phyloP scores from a whole-genome alignment of 2,888 invertebrate species.

The Mythimna ferrago region DNA sequence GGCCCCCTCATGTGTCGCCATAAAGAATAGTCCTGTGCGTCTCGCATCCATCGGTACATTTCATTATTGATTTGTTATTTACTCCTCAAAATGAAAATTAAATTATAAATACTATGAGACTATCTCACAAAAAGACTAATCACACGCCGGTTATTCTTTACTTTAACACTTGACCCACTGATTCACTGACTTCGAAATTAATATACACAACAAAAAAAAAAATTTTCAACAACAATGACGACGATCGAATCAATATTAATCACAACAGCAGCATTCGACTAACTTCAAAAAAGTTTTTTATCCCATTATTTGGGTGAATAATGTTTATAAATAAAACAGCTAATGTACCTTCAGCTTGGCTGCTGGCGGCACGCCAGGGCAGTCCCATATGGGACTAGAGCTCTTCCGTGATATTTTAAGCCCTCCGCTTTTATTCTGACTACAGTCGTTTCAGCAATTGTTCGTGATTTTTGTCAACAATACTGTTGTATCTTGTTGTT shows the following conservation, averaged over 20 bases:
- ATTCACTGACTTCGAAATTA: too few species aligned
- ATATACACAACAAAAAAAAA: too few species aligned
- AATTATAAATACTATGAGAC: too few species aligned
- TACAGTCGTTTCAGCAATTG: conserved; percentile 37
- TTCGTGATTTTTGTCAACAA: conserved; percentile 31
- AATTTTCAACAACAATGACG: background rate
- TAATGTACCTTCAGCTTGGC: conserved; percentile 47
- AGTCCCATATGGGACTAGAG: conserved; percentile 58
- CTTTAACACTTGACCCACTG: too few species aligned
- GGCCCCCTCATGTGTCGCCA: too few species aligned
- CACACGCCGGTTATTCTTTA: too few species aligned
- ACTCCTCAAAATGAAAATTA: too few species aligned
- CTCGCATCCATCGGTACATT: too few species aligned
- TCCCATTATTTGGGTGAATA: conserved; percentile 32
- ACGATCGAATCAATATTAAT: conserved; percentile 7
- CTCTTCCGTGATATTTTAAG: conserved; percentile 63
- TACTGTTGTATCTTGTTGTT: too few species aligned
- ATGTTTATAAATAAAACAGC: conserved; percentile 56
- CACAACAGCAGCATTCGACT: conserved; percentile 6
- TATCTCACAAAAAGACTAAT: too few species aligned
- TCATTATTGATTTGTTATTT: too few species aligned
- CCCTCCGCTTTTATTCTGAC: conserved; percentile 51
- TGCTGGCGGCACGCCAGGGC: conserved; percentile 63
- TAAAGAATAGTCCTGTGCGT: too few species aligned
- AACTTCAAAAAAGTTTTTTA: conserved; percentile 28